Evolutionary conservation across 1,140 invertebrate species (phyloP), one percentile per base, ranked within the genome.

Genomic region (Euura saliciscinereae): DNA sequence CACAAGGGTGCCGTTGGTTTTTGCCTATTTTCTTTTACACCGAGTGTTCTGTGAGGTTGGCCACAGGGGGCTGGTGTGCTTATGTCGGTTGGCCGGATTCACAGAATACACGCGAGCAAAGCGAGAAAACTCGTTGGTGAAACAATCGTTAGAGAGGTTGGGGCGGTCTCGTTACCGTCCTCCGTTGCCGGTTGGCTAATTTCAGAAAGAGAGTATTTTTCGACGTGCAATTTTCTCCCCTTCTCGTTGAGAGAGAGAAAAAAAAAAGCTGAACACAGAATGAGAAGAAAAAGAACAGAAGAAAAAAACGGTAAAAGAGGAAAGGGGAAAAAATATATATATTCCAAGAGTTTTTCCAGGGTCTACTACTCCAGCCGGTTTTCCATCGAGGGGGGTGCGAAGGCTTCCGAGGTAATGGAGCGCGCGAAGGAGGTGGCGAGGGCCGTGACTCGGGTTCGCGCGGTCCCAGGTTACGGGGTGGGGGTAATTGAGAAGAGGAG

Each of bases 401-500:
- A 59, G 51, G 80, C 75, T 77, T 76, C 79, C 76, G 78, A 77
- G 77, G 80, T 81, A 83, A 82, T 82, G 80, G 79, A 77, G 78
- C 80, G 80, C 75, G 71, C 75, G 71, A 73, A 78, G 73, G 74
- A 74, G 73, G 71, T 74, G 72, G 72, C 75, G 71, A 78, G 66
- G 73, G 73, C 66, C 46, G 74, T 45, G 59, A 69, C 66, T 72
- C 76, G 72, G 73, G 74, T 75, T 59, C 11, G 46, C 46, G 68
- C 46, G 65, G 66, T 66, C 44, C 4, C 44, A 73, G 43, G 72
- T 44, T 28, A 28, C 28, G 59, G 72, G 73, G 72, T 73, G 76
- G 78, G 79, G 84, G 85, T 86, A 87, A 87, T 87, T 86, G 84
- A 85, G 85, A 86, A 86, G 81, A 84, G 83, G 84, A 86, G 84